A percentile compares a stretch with the other conserved stretches of the same genome.
Conservation (phyloP, 2,113 vertebrate genomes). For the Regulus satrapa region DNA sequence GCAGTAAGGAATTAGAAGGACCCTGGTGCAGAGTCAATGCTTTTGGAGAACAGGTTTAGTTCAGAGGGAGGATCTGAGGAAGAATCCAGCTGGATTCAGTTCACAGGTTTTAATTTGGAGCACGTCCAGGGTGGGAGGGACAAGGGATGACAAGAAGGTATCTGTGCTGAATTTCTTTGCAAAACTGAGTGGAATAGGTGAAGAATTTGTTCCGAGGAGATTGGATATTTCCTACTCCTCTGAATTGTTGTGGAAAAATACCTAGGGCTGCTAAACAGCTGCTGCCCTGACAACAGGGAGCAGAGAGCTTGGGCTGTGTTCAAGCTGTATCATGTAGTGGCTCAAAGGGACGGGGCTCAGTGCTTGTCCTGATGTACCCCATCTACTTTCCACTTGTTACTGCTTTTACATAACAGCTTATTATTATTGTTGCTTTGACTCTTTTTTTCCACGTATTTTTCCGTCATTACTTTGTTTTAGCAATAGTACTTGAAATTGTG, state of each 20-base stretch:
- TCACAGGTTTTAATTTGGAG: background rate
- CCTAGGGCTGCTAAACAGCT: background rate
- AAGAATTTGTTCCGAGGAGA: background rate
- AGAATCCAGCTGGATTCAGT: background rate
- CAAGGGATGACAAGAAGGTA: background rate
- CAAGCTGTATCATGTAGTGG: background rate
- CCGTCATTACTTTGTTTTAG: background rate
- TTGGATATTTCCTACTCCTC: background rate
- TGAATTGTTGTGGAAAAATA: slow-evolving; percentile 34
- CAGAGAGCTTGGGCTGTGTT: background rate
- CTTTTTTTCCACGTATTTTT: background rate
- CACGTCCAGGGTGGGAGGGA: background rate
- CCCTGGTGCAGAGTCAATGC: background rate
- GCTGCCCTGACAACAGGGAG: slow-evolving; percentile 9
- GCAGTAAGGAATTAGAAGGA: background rate
- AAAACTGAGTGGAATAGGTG: background rate
- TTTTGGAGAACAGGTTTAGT: background rate
- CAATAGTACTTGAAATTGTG: background rate
- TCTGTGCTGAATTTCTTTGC: background rate
- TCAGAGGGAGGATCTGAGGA: background rate
- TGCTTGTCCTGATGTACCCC: background rate
- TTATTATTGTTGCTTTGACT: background rate
- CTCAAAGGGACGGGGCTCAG: background rate
- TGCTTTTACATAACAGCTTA: background rate
- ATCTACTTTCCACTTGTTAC: background rate